A percentile compares a stretch with the other conserved stretches of the same genome.
Evolutionary conservation across 64 coral and sea anemone species (phyloP).

Genomic region (Actinia tenebrosa): DNA sequence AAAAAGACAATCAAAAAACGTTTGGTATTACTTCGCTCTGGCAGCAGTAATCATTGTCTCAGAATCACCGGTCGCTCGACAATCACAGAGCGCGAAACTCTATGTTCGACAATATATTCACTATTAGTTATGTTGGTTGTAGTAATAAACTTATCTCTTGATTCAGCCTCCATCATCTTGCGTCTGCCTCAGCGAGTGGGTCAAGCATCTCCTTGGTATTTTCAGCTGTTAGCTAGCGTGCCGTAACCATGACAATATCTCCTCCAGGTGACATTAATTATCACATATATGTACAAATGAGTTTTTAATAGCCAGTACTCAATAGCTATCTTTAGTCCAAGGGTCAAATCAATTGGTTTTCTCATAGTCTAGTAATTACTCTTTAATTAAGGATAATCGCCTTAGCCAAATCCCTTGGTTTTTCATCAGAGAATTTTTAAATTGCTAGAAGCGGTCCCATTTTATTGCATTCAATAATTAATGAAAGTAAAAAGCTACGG

Average conservation of each 20-base stretch:
- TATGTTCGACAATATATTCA: no score
- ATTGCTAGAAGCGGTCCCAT: neutral
- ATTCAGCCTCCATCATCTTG: neutral
- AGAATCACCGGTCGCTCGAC: no score
- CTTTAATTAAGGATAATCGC: no score
- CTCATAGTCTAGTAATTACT: no score
- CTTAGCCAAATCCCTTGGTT: no score
- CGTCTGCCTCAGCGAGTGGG: neutral
- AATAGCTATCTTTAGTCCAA: no score
- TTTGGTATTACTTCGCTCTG: no score
- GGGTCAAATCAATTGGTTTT: no score
- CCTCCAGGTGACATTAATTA: neutral
- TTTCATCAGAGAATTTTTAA: neutral
- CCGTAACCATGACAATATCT: neutral
- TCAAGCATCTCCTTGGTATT: constrained; percentile 4
- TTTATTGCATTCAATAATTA: neutral
- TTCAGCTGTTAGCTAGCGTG: neutral
- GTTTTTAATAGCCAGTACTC: neutral
- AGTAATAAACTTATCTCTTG: neutral
- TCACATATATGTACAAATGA: neutral
- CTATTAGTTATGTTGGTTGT: neutral
- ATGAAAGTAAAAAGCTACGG: no score
- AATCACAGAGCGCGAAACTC: no score
- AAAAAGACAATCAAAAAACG: no score
- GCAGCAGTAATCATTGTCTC: no score